These are phyloP conservation scores for Crotalus horridus DNA, from an alignment of 2,113 vertebrate species.

Conservation along the genomic window DNA sequence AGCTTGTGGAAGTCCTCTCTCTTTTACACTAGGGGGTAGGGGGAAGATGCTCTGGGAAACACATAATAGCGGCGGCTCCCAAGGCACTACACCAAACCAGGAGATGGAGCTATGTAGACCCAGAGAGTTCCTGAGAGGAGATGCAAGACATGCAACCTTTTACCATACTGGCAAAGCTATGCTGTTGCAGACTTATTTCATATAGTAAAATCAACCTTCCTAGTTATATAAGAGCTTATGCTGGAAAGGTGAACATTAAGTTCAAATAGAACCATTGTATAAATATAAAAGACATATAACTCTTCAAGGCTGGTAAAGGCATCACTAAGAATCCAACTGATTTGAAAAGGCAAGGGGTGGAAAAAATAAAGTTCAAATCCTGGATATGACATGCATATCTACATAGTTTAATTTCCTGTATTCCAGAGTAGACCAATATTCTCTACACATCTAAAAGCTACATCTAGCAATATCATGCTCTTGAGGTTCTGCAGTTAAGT, in stretches of 20 bases:
- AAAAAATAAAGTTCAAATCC: background rate
- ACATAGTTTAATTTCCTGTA: background rate
- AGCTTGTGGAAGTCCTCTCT: background rate
- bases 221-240: background rate
- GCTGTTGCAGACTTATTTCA: background rate
- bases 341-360: background rate
- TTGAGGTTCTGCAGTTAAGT: background rate
- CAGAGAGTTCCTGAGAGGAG: background rate
- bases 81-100: background rate
- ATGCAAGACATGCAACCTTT: background rate
- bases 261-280: background rate
- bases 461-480: background rate
- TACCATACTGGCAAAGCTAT: background rate
- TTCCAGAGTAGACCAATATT: background rate
- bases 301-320: background rate
- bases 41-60: background rate
- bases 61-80: accelerated
- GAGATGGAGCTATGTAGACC: background rate
- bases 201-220: background rate
- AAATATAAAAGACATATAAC: background rate
- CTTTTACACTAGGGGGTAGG: background rate
- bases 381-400: background rate
- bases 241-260: background rate
- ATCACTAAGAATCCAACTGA: background rate
- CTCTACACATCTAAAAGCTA: background rate